Percentiles rank a stretch among this genome's conserved stretches.
phyloP scores from a whole-genome alignment of 2,797 vertebrate species.

The Poecilia gillii region DNA sequence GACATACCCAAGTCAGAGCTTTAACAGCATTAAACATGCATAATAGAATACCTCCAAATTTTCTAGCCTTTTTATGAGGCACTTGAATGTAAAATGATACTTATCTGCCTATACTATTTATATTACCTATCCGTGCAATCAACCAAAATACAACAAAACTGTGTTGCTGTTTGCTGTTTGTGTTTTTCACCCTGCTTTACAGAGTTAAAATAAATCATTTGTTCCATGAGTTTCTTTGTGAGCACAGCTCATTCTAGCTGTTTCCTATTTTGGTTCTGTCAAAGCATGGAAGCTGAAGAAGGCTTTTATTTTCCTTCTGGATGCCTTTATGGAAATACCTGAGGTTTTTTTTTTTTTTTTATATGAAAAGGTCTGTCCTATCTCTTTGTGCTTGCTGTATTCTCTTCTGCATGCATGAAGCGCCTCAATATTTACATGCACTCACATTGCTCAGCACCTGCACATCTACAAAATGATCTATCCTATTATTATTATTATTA shows the following conservation, averaged over 20 bases:
- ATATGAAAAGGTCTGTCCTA: conserved; percentile 26
- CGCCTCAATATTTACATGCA: conserved; percentile 25
- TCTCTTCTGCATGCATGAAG: conserved; percentile 23
- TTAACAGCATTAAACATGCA: not conserved
- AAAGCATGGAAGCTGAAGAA: conserved; percentile 54
- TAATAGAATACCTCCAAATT: not conserved
- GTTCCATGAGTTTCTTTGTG: conserved; percentile 51
- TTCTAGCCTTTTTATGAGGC: not conserved
- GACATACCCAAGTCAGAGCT: not conserved
- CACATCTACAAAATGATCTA: not conserved
- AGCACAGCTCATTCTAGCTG: conserved; percentile 34
- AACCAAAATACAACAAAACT: conserved; percentile 38
- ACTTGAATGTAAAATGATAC: not conserved
- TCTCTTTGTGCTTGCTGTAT: conserved; percentile 38
- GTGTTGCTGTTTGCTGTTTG: conserved; percentile 21
- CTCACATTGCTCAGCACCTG: conserved; percentile 39
- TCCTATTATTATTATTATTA: not conserved
- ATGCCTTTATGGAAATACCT: conserved; percentile 50
- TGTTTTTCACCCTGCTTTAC: conserved; percentile 40
- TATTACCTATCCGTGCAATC: conserved; percentile 34
- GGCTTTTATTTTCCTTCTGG: conserved; percentile 44
- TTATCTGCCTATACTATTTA: not conserved
- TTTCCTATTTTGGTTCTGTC: conserved; percentile 64
- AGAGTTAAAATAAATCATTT: conserved; percentile 43
- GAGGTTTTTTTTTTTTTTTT: conserved; percentile 30